Base-by-base conservation (phyloP, 2,888 invertebrate genomes). In the Limnephilus marmoratus region DNA sequence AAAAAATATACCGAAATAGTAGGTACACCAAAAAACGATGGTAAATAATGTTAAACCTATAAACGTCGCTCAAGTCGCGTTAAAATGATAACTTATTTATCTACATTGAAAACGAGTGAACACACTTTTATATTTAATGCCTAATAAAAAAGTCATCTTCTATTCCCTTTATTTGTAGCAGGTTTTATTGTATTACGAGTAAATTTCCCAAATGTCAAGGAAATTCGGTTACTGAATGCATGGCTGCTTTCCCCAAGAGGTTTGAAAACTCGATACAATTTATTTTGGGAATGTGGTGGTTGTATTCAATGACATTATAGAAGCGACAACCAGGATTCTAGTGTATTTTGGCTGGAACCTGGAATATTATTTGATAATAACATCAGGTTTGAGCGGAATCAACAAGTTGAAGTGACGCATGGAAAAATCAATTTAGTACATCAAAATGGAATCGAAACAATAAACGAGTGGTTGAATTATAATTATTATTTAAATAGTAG, bases 221-320 rank as follows among this genome's bases (percentile, higher is more conserved):
- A 83, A 83, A 83, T 83, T 83, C 37, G 83, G 83, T 83, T 41
- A 83, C 37, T 34, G 37, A 83, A 83, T 83, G 83, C 83, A 87
- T 34, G 81, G 49, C 45, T 29, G 81, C 24, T n/a, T 83, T 85
- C n/a, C 82, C 37, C 31, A n/a, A 37, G 83, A 85, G 53, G 83
- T 24, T 81, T 90, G 88, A 83, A 92, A 90, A 92, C 29, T 34
- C 86, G 90, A 92, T 88, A 92, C 90, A 92, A 92, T 91, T 91
- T 92, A 91, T 89, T 91, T 83, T 34, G 53, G 81, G 87, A 81
- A 87, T 90, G 82, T 90, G 90, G 53, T 81, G 45, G 31, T 82
- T 87, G 29, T 31, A 90, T 90, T 90, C 81, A 90, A 90, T 81
- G 81, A 90, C n/a, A n/a, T 83, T 45, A 68, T 68, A 24, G 68